Base-by-base conservation (phyloP, 1,140 invertebrate species). In the Lasioglossum baleicum region DNA sequence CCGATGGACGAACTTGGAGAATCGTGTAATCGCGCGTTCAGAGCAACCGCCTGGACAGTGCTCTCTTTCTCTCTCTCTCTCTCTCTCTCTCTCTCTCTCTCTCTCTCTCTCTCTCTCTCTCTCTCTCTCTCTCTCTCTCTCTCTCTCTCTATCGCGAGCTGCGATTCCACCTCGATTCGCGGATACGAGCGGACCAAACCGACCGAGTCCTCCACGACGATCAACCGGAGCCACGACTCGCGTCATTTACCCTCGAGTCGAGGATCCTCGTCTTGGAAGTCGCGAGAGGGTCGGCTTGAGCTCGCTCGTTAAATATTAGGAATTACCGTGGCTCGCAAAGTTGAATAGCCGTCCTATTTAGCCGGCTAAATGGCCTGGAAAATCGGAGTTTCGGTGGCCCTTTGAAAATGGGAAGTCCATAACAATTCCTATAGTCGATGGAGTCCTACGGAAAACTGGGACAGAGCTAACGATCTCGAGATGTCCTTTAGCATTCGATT, bases 1-100 rank as follows among this genome's bases (percentile, higher is more conserved):
- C 74, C 40, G 70, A 66, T 67, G 79, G 79, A 83, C 83, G 80
- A 83, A 87, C 58, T 82, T 74, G 84, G 40, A 68, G 75, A 78
- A 86, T 85, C 74, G 82, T 74, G 68, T 73, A 78, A 82, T 78
- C 72, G 26, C 69, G 74, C 69, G 67, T 17, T 56, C 26, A 48
- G 48, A 73, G 82, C 51, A 75, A 66, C 72, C 71, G 85, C 61
- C 74, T 26, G 35, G 20, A 17, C 10, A 2, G 42, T 58, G 35
- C 2, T 60, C 40, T 20, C 48, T 64, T 7, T 58, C 58, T 8
- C 58, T n/a, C n/a, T 7, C 7, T 22, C 6, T 1, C 26, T 26
- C 26, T 26, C 40, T 13, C 48, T 64, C 7, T 58, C 58, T 8
- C 58, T n/a, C n/a, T 7, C 7, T 22, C 40, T 13, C 48, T 64